Conservation (phyloP, 2,888 invertebrate genomes). For the Argyresthia goedartella region DNA sequence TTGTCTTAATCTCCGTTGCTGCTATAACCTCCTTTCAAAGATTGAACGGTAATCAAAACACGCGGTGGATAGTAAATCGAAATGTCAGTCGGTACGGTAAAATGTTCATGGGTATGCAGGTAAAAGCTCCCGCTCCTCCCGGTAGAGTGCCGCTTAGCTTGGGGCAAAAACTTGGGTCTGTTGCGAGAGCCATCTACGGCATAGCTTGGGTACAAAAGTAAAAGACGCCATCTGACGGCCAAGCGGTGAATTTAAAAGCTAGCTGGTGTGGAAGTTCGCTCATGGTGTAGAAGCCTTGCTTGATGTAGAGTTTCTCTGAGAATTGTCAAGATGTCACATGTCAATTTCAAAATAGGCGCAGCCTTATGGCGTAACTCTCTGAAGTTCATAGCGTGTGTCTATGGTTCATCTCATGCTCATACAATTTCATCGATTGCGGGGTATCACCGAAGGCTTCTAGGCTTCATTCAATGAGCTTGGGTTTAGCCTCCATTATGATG, state of each 20-base stretch:
- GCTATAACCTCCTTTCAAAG: not conserved
- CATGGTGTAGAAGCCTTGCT: not conserved
- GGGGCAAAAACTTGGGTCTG: not conserved
- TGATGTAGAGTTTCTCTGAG: not conserved
- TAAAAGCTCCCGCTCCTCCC: not conserved
- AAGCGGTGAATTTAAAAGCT: conserved; percentile 4
- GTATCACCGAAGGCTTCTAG: too few species aligned
- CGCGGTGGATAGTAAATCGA: conserved; percentile 23
- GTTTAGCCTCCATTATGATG: too few species aligned
- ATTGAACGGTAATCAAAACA: not conserved
- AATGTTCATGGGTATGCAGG: not conserved
- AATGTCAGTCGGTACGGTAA: not conserved
- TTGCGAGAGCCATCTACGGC: conserved; percentile 8
- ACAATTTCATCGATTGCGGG: too few species aligned
- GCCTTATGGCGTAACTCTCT: too few species aligned
- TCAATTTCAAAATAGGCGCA: not conserved
- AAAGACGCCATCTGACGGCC: conserved; percentile 8
- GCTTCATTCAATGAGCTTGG: too few species aligned
- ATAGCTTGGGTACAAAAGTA: not conserved
- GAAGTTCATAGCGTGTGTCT: too few species aligned
- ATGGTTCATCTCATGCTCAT: too few species aligned
- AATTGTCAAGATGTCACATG: not conserved
- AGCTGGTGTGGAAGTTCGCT: not conserved
- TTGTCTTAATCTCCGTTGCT: not conserved
- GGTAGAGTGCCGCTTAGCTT: not conserved